A percentile compares a stretch with the other conserved stretches of the same genome.
These are phyloP conservation scores for Osedax frankpressi DNA, from an alignment of 2,888 invertebrate species.

Conservation along the genomic window DNA sequence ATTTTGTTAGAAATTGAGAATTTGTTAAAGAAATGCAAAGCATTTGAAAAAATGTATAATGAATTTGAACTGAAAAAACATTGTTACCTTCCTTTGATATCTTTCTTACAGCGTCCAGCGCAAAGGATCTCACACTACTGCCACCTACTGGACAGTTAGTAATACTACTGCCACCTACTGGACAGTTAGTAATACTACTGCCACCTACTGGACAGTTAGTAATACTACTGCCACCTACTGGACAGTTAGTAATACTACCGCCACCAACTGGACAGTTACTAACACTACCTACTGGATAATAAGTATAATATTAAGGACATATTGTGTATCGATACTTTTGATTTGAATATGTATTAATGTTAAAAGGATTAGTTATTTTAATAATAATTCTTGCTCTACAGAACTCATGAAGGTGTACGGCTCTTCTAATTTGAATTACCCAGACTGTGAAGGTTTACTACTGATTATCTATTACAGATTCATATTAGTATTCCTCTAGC, in stretches of 20 bases:
- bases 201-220: no score
- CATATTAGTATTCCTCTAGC: conserved; percentile 52
- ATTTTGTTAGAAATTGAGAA: conserved; percentile 69
- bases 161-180: neutral
- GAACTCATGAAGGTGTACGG: conserved; percentile 60
- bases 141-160: conserved; percentile 61
- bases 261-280: no score
- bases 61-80: conserved; percentile 59
- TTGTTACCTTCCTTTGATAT: conserved; percentile 71
- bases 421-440: conserved; percentile 40
- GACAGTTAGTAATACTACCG: no score
- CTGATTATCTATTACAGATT: neutral
- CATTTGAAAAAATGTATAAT: conserved; percentile 59
- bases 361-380: no score
- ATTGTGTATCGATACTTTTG: no score
- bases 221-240: no score
- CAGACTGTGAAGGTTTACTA: conserved; percentile 39
- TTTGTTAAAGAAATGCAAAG: conserved; percentile 59
- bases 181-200: no score
- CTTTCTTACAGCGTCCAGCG: conserved; percentile 69
- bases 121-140: conserved; percentile 73
- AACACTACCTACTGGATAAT: no score
- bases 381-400: no score
- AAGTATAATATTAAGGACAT: no score
- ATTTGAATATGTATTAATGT: no score